Conservation (phyloP, 1,140 invertebrate genomes). For the Dinoponera quadriceps region DNA sequence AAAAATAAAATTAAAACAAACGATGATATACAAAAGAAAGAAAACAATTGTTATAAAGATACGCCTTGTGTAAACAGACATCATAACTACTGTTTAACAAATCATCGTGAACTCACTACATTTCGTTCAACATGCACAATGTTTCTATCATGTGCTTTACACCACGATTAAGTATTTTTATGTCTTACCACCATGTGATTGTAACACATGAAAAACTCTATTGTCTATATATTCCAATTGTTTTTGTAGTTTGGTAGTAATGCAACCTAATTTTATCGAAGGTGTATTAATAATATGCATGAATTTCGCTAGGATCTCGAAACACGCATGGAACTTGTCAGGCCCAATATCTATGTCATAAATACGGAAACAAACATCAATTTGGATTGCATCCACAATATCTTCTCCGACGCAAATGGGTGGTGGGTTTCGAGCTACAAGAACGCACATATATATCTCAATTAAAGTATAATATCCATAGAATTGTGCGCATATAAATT, state of each 20-base stretch:
- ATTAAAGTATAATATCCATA: slow-evolving; percentile 13
- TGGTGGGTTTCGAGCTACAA: slow-evolving; percentile 78
- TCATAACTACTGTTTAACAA: no score
- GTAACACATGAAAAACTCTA: background rate
- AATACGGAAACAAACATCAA: slow-evolving; percentile 75
- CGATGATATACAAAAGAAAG: slow-evolving; percentile 5
- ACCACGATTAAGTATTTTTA: slow-evolving; percentile 47
- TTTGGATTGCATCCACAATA: slow-evolving; percentile 65
- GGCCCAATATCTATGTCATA: slow-evolving; percentile 73
- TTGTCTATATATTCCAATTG: background rate
- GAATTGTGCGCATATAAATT: background rate
- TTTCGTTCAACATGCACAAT: no score
- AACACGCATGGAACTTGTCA: slow-evolving; percentile 75
- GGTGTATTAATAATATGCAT: slow-evolving; percentile 9
- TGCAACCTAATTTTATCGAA: slow-evolving; percentile 31
- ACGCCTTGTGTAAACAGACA: background rate
- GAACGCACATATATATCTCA: slow-evolving; percentile 16
- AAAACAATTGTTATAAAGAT: slow-evolving; percentile 30
- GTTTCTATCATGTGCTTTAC: slow-evolving; percentile 52
- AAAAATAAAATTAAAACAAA: background rate
- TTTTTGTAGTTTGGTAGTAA: background rate
- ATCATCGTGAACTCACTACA: no score
- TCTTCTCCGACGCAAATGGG: slow-evolving; percentile 73
- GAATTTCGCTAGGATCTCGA: slow-evolving; percentile 71
- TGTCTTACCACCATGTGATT: background rate